Conservation (phyloP, 2,113 vertebrate species). For the Tragulus kanchil region DNA sequence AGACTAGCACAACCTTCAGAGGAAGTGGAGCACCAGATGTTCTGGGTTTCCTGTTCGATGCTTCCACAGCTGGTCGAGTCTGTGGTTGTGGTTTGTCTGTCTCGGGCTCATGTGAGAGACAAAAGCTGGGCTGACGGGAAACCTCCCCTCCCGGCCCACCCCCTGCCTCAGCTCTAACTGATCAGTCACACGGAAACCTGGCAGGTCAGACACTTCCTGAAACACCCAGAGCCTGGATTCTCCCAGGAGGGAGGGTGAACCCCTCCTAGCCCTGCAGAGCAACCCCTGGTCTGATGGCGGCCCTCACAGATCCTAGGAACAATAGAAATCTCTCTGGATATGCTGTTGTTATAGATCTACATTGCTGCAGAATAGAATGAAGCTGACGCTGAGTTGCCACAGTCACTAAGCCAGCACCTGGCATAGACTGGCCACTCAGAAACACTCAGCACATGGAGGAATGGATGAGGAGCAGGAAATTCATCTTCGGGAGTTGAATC, state of each 20-base stretch:
- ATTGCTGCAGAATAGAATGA: neutral
- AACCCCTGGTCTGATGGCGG: neutral
- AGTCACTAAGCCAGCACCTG: no score
- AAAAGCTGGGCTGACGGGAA: conserved; percentile 80
- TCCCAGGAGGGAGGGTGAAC: conserved; percentile 5
- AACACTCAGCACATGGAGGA: neutral
- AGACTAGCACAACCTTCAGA: conserved; percentile 40
- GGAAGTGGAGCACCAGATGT: conserved; percentile 86
- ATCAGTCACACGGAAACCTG: conserved; percentile 72
- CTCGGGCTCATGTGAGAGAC: conserved; percentile 83
- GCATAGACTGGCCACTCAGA: neutral
- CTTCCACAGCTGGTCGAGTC: conserved; percentile 80
- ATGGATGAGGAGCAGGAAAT: neutral
- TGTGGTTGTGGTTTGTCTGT: conserved; percentile 87
- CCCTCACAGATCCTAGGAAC: neutral
- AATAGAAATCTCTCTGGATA: neutral
- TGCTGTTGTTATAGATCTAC: neutral
- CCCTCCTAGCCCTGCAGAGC: neutral
- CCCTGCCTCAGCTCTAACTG: conserved; percentile 49
- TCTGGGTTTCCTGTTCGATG: conserved; percentile 81
- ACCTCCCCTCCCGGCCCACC: neutral
- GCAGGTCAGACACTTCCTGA: conserved; percentile 61
- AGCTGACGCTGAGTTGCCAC: neutral
- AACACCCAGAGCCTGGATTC: neutral
- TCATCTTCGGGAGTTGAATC: neutral